A percentile compares a stretch with the other conserved stretches of the same genome.
phyloP scores from a whole-genome alignment of 2,888 invertebrate species.

The Aleiodes alternator region DNA sequence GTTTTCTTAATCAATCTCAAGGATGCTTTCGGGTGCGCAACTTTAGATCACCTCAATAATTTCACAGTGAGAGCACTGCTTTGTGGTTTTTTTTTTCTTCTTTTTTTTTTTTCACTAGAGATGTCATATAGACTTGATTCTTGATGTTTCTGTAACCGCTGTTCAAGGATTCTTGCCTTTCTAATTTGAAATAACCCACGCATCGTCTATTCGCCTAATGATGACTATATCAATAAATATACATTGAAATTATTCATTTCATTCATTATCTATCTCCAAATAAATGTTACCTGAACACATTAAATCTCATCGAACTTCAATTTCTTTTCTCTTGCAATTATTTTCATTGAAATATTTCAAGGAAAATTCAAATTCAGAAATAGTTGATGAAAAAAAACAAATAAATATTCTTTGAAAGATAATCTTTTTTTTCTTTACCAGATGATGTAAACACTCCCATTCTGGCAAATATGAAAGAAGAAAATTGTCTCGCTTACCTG shows the following conservation, averaged over 20 bases:
- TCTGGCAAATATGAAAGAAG: slow-evolving; percentile 8
- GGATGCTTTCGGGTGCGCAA: slow-evolving; percentile 60
- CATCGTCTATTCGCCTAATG: slow-evolving; percentile 40
- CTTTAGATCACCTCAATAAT: slow-evolving; percentile 65
- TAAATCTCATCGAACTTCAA: slow-evolving; percentile 15
- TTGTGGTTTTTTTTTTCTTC: slow-evolving; percentile 64
- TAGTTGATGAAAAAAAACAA: not conserved
- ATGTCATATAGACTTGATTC: slow-evolving; percentile 49
- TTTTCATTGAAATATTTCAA: not conserved
- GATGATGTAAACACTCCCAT: slow-evolving; percentile 22
- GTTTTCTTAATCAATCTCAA: slow-evolving; percentile 68
- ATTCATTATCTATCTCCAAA: not conserved
- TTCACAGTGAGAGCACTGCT: slow-evolving; percentile 58
- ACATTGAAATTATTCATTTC: slow-evolving; percentile 22
- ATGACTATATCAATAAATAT: slow-evolving; percentile 29
- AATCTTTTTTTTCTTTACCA: slow-evolving; percentile 34
- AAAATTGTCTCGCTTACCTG: slow-evolving; percentile 62
- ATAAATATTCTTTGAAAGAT: not conserved
- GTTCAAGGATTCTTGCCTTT: slow-evolving; percentile 66
- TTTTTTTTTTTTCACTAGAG: slow-evolving; percentile 35
- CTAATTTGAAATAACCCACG: slow-evolving; percentile 54
- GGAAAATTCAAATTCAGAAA: not conserved
- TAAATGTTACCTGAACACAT: too few relatives aligned
- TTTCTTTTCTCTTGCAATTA: too few relatives aligned
- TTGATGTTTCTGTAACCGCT: slow-evolving; percentile 52